A percentile compares a stretch with the other conserved stretches of the same genome.
phyloP scores from a whole-genome alignment of 2,888 invertebrate species.

The Eilema sororculum region DNA sequence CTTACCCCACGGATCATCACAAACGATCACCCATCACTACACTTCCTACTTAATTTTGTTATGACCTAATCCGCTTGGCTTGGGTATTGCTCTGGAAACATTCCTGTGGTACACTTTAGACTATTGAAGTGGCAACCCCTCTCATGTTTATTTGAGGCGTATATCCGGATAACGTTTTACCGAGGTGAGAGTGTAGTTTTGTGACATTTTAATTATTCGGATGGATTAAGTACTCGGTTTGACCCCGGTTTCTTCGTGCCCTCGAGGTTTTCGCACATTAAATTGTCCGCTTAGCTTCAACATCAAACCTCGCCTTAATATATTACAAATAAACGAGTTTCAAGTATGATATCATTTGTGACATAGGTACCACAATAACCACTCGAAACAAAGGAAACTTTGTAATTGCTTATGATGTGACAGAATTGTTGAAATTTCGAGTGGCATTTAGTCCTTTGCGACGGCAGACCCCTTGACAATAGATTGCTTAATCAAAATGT shows the following conservation, averaged over 20 bases:
- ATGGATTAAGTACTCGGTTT: background rate
- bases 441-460: constrained; percentile 19
- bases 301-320: background rate
- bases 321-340: constrained; percentile 21
- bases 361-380: constrained; percentile 26
- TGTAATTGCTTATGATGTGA: constrained; percentile 11
- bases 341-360: constrained; percentile 45
- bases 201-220: too few species aligned
- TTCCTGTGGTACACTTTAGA: background rate
- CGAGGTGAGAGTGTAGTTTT: background rate
- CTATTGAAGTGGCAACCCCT: background rate
- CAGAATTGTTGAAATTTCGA: constrained; percentile 18
- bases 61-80: background rate
- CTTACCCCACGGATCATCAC: too few species aligned
- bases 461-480: constrained; percentile 36
- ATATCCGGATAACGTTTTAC: background rate
- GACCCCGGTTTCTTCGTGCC: background rate
- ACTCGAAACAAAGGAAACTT: constrained; percentile 33
- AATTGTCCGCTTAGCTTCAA: background rate
- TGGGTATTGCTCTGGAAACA: background rate
- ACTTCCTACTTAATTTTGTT: background rate
- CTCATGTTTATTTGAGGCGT: background rate
- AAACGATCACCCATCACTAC: background rate
- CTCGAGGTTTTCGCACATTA: background rate
- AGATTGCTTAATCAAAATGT: constrained; percentile 40